Percentiles rank a stretch among this genome's conserved stretches.
Evolutionary conservation across 2,797 vertebrate genomes (phyloP).

Genomic region (Lacerta viridis): DNA sequence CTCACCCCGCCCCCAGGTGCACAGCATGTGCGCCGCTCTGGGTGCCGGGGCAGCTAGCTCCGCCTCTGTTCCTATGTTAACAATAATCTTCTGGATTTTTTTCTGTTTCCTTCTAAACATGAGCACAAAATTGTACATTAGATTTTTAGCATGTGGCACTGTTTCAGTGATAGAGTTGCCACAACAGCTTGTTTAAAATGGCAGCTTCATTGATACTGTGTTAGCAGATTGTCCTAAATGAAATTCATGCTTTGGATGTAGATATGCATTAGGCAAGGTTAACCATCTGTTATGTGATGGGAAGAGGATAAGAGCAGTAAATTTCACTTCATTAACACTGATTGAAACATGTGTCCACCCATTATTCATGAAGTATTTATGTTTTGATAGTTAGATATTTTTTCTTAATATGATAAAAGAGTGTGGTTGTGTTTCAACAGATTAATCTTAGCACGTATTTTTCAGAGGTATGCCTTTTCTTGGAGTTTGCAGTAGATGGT

Average conservation of each 20-base stretch:
- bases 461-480: neutral
- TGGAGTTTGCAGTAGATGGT: neutral
- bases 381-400: slow-evolving; percentile 43
- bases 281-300: slow-evolving; percentile 64
- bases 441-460: neutral
- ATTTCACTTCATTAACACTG: slow-evolving; percentile 24
- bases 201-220: slow-evolving; percentile 49
- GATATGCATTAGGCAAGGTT: slow-evolving; percentile 22
- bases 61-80: neutral
- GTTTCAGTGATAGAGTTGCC: slow-evolving; percentile 63
- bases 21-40: too few relatives aligned
- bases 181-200: slow-evolving; percentile 73
- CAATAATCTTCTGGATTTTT: slow-evolving; percentile 54
- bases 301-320: slow-evolving; percentile 54
- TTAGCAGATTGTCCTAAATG: slow-evolving; percentile 55
- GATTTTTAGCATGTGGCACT: slow-evolving; percentile 64
- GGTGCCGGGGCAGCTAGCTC: too few relatives aligned
- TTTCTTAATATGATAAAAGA: slow-evolving; percentile 30
- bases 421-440: neutral
- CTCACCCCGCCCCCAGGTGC: too few relatives aligned
- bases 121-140: slow-evolving; percentile 61
- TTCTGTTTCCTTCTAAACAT: slow-evolving; percentile 42
- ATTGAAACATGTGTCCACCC: slow-evolving; percentile 38
- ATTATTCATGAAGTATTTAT: slow-evolving; percentile 54
- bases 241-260: slow-evolving; percentile 55